These are phyloP conservation scores for Hippolais icterina DNA, from an alignment of 2,113 vertebrate genomes.

Conservation along the genomic window DNA sequence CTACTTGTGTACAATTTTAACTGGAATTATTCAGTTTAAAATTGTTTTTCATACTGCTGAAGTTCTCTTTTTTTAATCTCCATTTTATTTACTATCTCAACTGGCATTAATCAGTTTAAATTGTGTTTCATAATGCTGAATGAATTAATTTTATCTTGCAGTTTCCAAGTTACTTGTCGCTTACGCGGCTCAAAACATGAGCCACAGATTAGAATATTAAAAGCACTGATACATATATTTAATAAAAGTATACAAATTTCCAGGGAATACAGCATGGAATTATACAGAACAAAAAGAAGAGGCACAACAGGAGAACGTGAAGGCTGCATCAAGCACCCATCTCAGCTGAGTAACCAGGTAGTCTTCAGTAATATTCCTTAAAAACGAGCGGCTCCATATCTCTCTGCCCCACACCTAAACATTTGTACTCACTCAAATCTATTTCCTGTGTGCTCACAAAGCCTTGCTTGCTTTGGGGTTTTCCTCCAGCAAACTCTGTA, in stretches of 20 bases:
- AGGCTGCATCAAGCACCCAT: background rate
- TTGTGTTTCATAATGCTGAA: background rate
- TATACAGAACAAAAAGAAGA: background rate
- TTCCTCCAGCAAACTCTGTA: background rate
- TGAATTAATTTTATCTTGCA: background rate
- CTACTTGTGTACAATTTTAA: background rate
- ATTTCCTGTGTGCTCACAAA: background rate
- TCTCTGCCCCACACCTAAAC: background rate
- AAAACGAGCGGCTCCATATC: background rate
- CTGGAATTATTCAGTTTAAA: background rate
- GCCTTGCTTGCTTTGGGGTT: background rate
- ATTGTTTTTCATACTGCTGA: background rate
- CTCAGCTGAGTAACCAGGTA: background rate
- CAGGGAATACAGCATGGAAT: background rate
- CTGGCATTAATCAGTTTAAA: background rate
- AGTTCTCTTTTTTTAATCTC: background rate
- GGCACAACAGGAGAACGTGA: background rate
- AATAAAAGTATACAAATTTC: background rate
- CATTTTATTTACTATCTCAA: background rate
- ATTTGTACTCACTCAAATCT: background rate
- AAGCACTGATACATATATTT: background rate
- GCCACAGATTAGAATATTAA: background rate
- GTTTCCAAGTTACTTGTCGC: background rate
- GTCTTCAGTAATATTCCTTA: background rate
- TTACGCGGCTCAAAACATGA: background rate